A percentile compares a stretch with the other conserved stretches of the same genome.
Evolutionary conservation across 2,797 vertebrate species (phyloP).

Genomic region (Borostomias antarcticus): DNA sequence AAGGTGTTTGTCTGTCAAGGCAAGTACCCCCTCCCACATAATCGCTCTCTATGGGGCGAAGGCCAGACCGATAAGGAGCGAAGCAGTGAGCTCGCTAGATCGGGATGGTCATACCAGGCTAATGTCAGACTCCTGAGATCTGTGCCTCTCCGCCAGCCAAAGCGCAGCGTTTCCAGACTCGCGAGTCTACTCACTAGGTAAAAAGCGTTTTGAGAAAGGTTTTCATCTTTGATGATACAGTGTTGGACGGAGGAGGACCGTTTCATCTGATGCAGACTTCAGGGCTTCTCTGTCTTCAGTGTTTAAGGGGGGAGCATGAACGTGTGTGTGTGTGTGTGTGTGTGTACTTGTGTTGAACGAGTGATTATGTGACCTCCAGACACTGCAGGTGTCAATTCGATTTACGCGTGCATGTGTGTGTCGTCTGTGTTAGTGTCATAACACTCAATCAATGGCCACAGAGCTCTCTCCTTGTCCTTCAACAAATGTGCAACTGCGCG

Average conservation of each 20-base stretch:
- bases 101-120: too few relatives aligned
- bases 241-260: constrained; percentile 49
- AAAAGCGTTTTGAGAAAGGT: not conserved
- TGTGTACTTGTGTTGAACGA: not conserved
- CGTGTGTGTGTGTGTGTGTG: constrained; percentile 9
- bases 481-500: constrained; percentile 11
- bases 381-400: constrained; percentile 9
- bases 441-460: constrained; percentile 20
- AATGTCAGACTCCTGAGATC: too few relatives aligned
- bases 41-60: too few relatives aligned
- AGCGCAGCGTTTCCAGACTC: too few relatives aligned
- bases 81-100: too few relatives aligned
- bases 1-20: too few relatives aligned
- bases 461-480: constrained; percentile 13
- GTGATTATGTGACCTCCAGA: not conserved
- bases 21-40: too few relatives aligned
- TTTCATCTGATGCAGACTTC: constrained; percentile 73
- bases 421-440: not conserved
- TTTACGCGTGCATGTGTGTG: constrained; percentile 21
- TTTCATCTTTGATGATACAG: constrained; percentile 44
- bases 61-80: too few relatives aligned
- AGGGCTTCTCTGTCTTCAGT: constrained; percentile 34
- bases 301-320: constrained; percentile 16
- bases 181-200: constrained; percentile 12
- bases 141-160: too few relatives aligned